Conservation (phyloP, 1,140 invertebrate genomes). For the Aricia agestis region DNA sequence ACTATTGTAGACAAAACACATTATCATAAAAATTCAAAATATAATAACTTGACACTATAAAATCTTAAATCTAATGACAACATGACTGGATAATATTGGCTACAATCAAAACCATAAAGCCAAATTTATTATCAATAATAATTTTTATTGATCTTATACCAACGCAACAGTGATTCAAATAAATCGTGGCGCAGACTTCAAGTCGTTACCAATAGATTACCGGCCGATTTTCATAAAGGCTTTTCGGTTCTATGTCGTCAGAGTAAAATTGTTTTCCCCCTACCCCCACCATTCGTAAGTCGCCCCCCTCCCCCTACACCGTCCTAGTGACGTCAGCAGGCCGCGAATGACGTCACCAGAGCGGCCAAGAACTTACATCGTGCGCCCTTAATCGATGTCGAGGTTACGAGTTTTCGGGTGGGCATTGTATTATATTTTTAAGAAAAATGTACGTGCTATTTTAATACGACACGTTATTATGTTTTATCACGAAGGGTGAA, state of each 20-base stretch:
- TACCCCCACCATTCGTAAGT: conserved; percentile 38
- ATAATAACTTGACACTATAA: background rate
- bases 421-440: background rate
- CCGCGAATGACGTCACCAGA: conserved; percentile 60
- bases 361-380: conserved; percentile 53
- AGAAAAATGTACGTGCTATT: conserved; percentile 12
- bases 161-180: background rate
- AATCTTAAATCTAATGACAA: background rate
- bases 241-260: conserved; percentile 45
- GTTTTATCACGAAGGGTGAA: conserved; percentile 1
- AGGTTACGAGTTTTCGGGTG: conserved; percentile 39
- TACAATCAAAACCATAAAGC: too few relatives aligned
- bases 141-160: background rate
- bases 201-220: background rate
- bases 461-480: background rate
- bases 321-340: conserved; percentile 57
- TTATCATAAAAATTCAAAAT: too few relatives aligned
- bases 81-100: too few relatives aligned
- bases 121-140: background rate
- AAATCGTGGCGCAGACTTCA: background rate
- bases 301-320: conserved; percentile 35
- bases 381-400: conserved; percentile 58
- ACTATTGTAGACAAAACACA: too few relatives aligned
- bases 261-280: conserved; percentile 50
- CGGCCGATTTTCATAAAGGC: conserved; percentile 18